phyloP scores from a whole-genome alignment of 2,113 vertebrate species.

The Nesoenas mayeri region DNA sequence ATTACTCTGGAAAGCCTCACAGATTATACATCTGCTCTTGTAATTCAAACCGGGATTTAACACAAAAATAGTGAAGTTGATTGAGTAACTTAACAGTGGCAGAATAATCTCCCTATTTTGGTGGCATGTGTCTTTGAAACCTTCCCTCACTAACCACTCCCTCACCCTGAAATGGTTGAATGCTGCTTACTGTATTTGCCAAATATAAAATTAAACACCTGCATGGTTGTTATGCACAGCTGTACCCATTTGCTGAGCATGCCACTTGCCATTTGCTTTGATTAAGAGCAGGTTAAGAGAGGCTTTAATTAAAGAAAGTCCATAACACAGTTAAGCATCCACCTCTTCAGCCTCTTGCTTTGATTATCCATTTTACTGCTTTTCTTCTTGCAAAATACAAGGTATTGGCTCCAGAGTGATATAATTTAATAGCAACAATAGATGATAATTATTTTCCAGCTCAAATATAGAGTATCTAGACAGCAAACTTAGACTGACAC shows the following conservation, averaged over 20 bases:
- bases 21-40: conserved; percentile 6
- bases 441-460: not conserved
- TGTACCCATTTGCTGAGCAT: conserved; percentile 59
- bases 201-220: conserved; percentile 57
- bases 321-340: conserved; percentile 7
- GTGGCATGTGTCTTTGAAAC: not conserved
- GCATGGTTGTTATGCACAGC: conserved; percentile 56
- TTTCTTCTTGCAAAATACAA: conserved; percentile 8
- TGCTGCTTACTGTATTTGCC: not conserved
- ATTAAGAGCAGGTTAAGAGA: conserved; percentile 64
- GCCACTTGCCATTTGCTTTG: conserved; percentile 46
- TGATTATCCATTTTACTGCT: conserved; percentile 37
- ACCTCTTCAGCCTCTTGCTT: conserved; percentile 8
- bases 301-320: conserved; percentile 58
- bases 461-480: not conserved
- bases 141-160: not conserved
- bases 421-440: not conserved
- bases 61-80: not conserved
- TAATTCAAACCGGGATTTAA: conserved; percentile 36
- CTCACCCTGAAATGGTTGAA: not conserved
- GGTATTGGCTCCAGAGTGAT: not conserved
- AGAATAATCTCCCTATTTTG: not conserved
- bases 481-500: not conserved
- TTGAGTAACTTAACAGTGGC: not conserved
- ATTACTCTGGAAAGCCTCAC: conserved; percentile 1